A percentile compares a stretch with the other conserved stretches of the same genome.
These are phyloP conservation scores for Scolopax rusticola DNA, from an alignment of 2,797 vertebrate genomes.

Conservation along the genomic window DNA sequence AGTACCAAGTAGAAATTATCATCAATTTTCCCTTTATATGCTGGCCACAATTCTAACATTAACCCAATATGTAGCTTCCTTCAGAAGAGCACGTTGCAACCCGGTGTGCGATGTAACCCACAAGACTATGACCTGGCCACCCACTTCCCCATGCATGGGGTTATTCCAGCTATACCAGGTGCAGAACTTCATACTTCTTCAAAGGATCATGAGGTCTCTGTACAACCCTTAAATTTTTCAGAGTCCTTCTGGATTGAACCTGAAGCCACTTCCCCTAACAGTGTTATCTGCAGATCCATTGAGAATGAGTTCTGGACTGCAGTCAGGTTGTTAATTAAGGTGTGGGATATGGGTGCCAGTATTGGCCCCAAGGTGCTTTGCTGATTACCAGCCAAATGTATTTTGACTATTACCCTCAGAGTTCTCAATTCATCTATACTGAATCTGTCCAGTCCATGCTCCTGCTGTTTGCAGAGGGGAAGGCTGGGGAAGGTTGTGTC, in stretches of 20 bases:
- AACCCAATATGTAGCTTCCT: not conserved
- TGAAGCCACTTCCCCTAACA: not conserved
- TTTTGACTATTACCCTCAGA: not conserved
- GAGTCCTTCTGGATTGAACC: not conserved
- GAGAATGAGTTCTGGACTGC: not conserved
- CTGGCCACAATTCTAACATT: not conserved
- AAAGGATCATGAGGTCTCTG: not conserved
- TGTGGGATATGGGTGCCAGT: not conserved
- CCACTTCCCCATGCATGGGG: not conserved
- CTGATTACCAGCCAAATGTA: not conserved
- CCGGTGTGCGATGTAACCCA: accelerated
- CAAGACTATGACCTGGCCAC: not conserved
- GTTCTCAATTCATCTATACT: not conserved
- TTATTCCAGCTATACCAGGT: not conserved
- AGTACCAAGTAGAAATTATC: not conserved
- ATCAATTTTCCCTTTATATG: not conserved
- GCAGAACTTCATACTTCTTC: not conserved
- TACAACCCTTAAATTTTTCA: not conserved
- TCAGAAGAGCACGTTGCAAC: accelerated
- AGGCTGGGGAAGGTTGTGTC: not conserved
- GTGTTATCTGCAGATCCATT: not conserved
- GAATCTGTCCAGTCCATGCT: not conserved
- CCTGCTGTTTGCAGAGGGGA: not conserved
- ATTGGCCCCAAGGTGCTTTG: not conserved
- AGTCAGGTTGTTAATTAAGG: not conserved